Conservation (phyloP, 2,888 invertebrate species). For the Lepidocyrtinus sp. region DNA sequence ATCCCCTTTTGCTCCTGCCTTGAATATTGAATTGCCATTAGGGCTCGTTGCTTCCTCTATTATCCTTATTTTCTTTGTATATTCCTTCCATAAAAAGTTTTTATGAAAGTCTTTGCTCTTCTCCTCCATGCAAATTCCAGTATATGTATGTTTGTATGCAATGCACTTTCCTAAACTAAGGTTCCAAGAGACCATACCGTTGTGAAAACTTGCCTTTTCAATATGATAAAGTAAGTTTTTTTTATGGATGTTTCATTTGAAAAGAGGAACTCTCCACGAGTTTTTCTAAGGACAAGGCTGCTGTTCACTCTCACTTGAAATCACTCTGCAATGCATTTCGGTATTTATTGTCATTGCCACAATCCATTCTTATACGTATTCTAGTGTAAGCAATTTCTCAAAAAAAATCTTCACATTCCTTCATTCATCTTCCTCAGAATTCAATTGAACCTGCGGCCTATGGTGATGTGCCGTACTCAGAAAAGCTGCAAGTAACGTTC, state of each 20-base stretch:
- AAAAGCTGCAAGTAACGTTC: not conserved
- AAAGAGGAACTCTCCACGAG: not conserved
- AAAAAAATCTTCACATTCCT: not conserved
- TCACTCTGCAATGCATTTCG: not conserved
- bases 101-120: not conserved
- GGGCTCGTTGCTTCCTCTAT: not conserved
- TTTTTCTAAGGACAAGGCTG: not conserved
- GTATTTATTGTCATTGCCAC: not conserved
- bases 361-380: too few relatives aligned
- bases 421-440: not conserved
- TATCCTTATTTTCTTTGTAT: not conserved
- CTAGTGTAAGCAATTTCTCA: not conserved
- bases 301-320: not conserved
- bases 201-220: constrained; percentile 1
- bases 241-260: not conserved
- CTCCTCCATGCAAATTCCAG: not conserved
- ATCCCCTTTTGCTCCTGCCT: constrained; percentile 1
- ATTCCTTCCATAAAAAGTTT: not conserved
- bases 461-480: too few relatives aligned
- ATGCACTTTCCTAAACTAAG: not conserved
- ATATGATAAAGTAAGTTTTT: not conserved
- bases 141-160: not conserved
- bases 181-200: too few relatives aligned
- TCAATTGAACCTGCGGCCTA: too few relatives aligned
- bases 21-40: constrained; percentile 29